phyloP scores from a whole-genome alignment of 2,113 vertebrate genomes.

The Epinephelus lanceolatus region DNA sequence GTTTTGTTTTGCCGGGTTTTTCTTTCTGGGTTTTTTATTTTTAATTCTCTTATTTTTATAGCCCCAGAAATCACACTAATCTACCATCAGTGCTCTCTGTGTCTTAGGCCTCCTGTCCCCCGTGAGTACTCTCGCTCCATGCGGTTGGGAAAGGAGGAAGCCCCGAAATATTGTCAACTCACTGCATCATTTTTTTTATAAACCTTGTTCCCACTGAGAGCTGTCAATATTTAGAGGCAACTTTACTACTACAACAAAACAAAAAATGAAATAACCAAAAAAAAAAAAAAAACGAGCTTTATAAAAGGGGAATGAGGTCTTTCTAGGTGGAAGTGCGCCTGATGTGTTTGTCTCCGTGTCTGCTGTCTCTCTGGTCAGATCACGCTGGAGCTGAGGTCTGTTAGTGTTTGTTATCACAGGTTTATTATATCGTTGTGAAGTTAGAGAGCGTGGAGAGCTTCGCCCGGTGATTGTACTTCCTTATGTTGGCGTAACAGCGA shows the following conservation, averaged over 20 bases:
- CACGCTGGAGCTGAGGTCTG: constrained; percentile 18
- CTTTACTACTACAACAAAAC: constrained; percentile 22
- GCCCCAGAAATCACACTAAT: constrained; percentile 75
- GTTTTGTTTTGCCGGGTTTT: constrained; percentile 70
- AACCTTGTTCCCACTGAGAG: constrained; percentile 35
- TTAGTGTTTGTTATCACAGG: constrained; percentile 26
- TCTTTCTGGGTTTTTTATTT: constrained; percentile 30
- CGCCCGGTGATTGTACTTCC: constrained; percentile 24
- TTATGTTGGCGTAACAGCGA: constrained; percentile 5
- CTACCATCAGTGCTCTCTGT: constrained; percentile 70
- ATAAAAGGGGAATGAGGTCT: constrained; percentile 57
- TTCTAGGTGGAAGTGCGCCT: constrained; percentile 44
- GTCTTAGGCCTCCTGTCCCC: constrained; percentile 58
- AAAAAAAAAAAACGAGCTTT: constrained; percentile 61
- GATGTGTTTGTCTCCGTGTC: constrained; percentile 40
- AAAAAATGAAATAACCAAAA: constrained; percentile 31
- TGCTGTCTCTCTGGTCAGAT: constrained; percentile 46
- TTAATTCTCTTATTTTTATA: constrained; percentile 66
- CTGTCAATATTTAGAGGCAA: constrained; percentile 45
- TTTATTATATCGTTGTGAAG: constrained; percentile 18
- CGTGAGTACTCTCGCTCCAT: constrained; percentile 12
- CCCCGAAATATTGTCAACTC: constrained; percentile 42
- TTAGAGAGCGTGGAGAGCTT: constrained; percentile 7
- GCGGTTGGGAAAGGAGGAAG: constrained; percentile 24
- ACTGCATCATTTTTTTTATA: constrained; percentile 29